phyloP scores from a whole-genome alignment of 2,113 vertebrate species.

The Laticauda colubrina region DNA sequence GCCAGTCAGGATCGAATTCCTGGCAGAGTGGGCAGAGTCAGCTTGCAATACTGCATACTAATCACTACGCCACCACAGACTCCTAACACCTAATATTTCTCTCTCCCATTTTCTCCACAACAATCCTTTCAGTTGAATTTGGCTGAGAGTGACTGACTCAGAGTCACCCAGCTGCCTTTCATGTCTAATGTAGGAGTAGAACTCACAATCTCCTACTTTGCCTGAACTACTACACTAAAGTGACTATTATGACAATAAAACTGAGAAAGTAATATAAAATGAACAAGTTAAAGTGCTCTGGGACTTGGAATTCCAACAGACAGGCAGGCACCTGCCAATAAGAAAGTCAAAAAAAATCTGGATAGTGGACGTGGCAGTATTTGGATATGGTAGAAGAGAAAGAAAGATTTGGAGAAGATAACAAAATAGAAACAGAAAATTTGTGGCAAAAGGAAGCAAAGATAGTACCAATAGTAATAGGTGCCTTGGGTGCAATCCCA shows the following conservation, averaged over 20 bases:
- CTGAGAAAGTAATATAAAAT: neutral
- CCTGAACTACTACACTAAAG: neutral
- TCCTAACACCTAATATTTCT: neutral
- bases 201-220: neutral
- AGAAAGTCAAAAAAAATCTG: neutral
- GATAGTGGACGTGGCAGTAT: neutral
- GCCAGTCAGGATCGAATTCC: neutral
- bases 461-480: neutral
- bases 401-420: neutral
- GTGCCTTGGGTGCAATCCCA: neutral
- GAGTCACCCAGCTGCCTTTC: neutral
- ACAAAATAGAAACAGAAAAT: neutral
- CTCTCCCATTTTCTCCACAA: neutral
- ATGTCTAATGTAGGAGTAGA: neutral
- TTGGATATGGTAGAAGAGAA: neutral
- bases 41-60: neutral
- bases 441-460: neutral
- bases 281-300: neutral
- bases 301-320: neutral
- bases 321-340: neutral
- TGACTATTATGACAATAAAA: neutral
- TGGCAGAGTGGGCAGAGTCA: neutral
- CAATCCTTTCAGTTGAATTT: neutral
- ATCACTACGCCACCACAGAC: neutral
- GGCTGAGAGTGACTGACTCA: neutral